Evolutionary conservation across 2,888 invertebrate genomes (phyloP).

Genomic region (Drosophila prolongata): DNA sequence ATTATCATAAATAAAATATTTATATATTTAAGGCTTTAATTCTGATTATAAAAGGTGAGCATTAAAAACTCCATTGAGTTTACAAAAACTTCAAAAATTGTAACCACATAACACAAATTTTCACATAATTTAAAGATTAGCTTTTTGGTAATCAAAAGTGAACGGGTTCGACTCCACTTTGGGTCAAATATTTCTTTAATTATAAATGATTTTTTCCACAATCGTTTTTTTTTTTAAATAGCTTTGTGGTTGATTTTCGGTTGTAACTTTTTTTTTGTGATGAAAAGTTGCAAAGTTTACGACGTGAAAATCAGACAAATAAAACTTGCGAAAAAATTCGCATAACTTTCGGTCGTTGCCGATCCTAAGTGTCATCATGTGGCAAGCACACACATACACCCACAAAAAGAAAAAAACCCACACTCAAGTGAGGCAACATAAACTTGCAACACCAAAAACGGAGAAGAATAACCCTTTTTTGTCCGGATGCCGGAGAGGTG

Average conservation of each 20-base stretch:
- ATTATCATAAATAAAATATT: too few relatives aligned
- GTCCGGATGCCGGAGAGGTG: slow-evolving; percentile 5
- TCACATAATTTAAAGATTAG: too few relatives aligned
- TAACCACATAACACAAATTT: too few relatives aligned
- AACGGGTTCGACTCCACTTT: neutral
- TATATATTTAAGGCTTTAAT: too few relatives aligned
- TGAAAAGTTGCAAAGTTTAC: slow-evolving; percentile 31
- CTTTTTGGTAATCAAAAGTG: too few relatives aligned
- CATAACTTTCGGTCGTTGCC: slow-evolving; percentile 43
- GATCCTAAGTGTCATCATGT: slow-evolving; percentile 41
- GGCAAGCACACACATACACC: slow-evolving; percentile 19
- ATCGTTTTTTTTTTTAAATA: neutral
- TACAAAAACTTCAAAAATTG: too few relatives aligned
- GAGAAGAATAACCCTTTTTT: slow-evolving; percentile 27
- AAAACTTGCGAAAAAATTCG: slow-evolving; percentile 25
- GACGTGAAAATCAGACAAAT: slow-evolving; percentile 32
- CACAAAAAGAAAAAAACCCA: neutral
- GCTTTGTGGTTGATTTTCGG: slow-evolving; percentile 3
- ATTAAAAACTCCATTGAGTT: too few relatives aligned
- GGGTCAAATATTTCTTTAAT: neutral
- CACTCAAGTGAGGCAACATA: slow-evolving; percentile 23
- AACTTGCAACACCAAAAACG: slow-evolving; percentile 34
- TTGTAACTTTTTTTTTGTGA: slow-evolving; percentile 1
- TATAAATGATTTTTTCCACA: neutral
- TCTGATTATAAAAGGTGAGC: too few relatives aligned